Percentiles rank a stretch among this genome's conserved stretches.
Conservation (phyloP, 2,888 invertebrate species). For the Cheilosia variabilis region DNA sequence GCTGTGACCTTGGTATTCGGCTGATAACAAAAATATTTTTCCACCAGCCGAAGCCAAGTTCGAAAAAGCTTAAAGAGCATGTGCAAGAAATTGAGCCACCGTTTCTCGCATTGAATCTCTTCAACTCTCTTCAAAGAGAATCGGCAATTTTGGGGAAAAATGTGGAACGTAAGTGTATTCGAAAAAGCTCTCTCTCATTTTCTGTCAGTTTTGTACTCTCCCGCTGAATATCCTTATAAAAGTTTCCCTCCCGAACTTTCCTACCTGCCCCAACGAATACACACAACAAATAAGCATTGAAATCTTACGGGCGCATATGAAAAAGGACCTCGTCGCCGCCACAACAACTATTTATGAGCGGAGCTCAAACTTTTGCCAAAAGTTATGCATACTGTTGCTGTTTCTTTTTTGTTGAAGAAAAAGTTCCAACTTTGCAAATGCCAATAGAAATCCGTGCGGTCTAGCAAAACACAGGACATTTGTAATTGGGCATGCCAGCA, state of each 20-base stretch:
- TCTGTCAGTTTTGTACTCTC: background rate
- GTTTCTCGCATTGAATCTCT: background rate
- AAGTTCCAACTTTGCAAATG: conserved; percentile 19
- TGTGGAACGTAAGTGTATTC: conserved; percentile 64
- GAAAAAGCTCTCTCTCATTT: conserved; percentile 58
- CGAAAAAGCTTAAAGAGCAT: conserved; percentile 18
- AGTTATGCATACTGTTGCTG: conserved; percentile 54
- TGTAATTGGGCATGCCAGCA: conserved; percentile 8
- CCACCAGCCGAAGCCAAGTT: background rate
- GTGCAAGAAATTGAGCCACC: background rate
- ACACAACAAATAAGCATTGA: conserved; percentile 40
- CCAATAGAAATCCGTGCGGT: conserved; percentile 36
- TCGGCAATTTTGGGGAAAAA: background rate
- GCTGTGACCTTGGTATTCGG: conserved; percentile 65
- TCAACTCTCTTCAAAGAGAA: conserved; percentile 10
- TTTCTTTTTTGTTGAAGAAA: background rate
- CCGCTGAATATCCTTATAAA: conserved; percentile 55
- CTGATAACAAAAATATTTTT: conserved; percentile 65
- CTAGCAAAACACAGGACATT: conserved; percentile 37
- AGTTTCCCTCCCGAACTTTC: conserved; percentile 15
- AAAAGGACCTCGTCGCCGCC: conserved; percentile 47
- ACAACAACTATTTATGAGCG: conserved; percentile 49
- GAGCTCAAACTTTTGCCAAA: conserved; percentile 58
- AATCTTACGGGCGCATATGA: conserved; percentile 32
- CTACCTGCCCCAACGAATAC: conserved; percentile 66